Evolutionary conservation across 2,888 invertebrate species (phyloP), one percentile per base, ranked within the genome.

Genomic region (Xanthia togata): DNA sequence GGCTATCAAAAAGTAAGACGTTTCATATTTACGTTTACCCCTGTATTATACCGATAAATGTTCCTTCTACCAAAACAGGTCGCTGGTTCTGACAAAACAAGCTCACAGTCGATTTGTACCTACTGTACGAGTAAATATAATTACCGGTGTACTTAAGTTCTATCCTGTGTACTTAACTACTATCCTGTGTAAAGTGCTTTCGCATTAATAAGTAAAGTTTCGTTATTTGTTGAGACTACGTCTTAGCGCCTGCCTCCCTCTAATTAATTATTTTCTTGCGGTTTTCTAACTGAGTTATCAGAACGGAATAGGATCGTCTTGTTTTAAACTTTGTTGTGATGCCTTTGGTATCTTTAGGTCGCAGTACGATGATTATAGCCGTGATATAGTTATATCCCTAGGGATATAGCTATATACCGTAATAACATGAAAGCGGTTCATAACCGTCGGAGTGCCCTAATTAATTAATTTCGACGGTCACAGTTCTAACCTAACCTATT

Each of bases 141-240:
- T 84, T 84, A 84, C 76, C 74, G 50, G 67, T 84, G 67, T 76
- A 62, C 73, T 78, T 77, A 82, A 76, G 35, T 71, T 73, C 71
- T 71, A 78, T 55, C 47, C 8, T 14, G 17, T 44, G 59, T 64
- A 76, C 67, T 57, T 67, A 70, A 74, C 62, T 69, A 50, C 60
- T 55, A 76, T 77, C 23, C 60, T 14, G 62, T 73, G 64, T 62
- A 82, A 84, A 84, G 77, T 84, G 79, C 79, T 85, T 70, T 75
- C 60, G 9, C 82, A 85, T 82, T 85, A 84, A 79, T 78, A 82
- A 80, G 74, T 47, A 82, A 85, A 84, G 60, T 82, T 85, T 63
- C 70, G 72, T 76, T 85, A 85, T 82, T 82, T 82, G 84, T 79
- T 71, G 59, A 44, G 41, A 75, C 73, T 64, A 44, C 79, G 76